These are phyloP conservation scores for Lepidotrigona ventralis DNA, from an alignment of 1,140 invertebrate genomes.

Conservation along the genomic window DNA sequence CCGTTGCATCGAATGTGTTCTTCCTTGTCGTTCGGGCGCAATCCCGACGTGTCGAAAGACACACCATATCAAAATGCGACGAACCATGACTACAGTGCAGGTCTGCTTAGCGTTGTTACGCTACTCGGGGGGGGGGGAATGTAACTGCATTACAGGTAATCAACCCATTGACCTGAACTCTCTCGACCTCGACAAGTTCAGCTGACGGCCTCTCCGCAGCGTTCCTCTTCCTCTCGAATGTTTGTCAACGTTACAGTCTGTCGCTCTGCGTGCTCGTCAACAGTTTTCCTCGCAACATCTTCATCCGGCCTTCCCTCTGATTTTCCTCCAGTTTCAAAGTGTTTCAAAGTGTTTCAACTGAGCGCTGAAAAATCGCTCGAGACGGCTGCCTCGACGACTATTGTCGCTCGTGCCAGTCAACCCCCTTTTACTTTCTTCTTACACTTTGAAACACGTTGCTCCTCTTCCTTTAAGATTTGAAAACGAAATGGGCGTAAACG, in stretches of 20 bases:
- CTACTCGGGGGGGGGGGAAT: slow-evolving; percentile 62
- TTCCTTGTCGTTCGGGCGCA: background rate
- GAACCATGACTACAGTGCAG: slow-evolving; percentile 36
- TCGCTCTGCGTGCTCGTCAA: slow-evolving; percentile 51
- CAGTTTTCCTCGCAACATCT: slow-evolving; percentile 9
- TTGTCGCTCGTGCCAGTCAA: slow-evolving; percentile 11
- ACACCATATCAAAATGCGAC: slow-evolving; percentile 39
- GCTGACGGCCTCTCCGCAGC: slow-evolving; percentile 33
- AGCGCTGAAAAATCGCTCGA: slow-evolving; percentile 30
- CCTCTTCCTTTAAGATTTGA: background rate
- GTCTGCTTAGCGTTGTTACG: slow-evolving; percentile 63
- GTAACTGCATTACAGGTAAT: slow-evolving; percentile 73
- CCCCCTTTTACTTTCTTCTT: slow-evolving; percentile 24
- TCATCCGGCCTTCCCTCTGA: too few relatives aligned
- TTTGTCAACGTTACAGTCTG: slow-evolving; percentile 47
- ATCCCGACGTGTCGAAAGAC: background rate
- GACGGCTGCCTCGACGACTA: slow-evolving; percentile 20
- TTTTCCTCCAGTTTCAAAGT: background rate
- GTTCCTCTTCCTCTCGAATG: slow-evolving; percentile 25
- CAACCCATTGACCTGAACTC: slow-evolving; percentile 71
- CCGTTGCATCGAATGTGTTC: too few relatives aligned
- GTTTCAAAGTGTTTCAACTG: slow-evolving; percentile 19
- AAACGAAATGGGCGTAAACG: background rate
- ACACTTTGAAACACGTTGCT: slow-evolving; percentile 11
- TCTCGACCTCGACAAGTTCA: slow-evolving; percentile 64